These are phyloP conservation scores for Pardalotus punctatus DNA, from an alignment of 2,113 vertebrate genomes.

Conservation along the genomic window DNA sequence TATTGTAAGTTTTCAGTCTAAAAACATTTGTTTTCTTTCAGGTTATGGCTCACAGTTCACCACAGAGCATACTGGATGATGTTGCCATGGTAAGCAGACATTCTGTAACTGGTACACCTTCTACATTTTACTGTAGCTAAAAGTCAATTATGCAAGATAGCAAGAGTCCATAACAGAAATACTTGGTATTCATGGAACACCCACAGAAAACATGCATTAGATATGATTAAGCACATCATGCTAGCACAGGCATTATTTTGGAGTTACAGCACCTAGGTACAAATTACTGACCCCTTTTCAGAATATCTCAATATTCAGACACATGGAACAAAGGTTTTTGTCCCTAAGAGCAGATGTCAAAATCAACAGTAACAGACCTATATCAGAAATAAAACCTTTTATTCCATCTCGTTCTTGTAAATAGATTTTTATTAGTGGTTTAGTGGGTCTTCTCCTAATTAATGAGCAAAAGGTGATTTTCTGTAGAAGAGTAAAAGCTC, in stretches of 20 bases:
- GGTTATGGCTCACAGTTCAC: constrained; percentile 98
- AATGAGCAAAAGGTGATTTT: neutral
- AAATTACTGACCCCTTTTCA: neutral
- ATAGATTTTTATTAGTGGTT: neutral
- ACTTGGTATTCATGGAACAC: neutral
- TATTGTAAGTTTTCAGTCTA: neutral
- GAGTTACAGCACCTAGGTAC: neutral
- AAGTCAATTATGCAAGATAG: neutral
- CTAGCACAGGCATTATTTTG: neutral
- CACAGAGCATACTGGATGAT: constrained; percentile 96
- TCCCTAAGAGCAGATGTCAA: neutral
- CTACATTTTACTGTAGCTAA: neutral
- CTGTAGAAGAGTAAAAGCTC: neutral
- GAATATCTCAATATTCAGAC: neutral
- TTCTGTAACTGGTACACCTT: neutral
- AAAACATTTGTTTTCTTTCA: constrained; percentile 57
- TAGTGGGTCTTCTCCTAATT: neutral
- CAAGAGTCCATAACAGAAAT: neutral
- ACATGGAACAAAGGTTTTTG: neutral
- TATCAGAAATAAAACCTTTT: neutral
- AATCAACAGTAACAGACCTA: neutral
- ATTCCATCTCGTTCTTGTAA: neutral
- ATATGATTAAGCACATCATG: neutral
- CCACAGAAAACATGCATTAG: neutral
- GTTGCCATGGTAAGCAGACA: constrained; percentile 94